A percentile compares a stretch with the other conserved stretches of the same genome.
Conservation (phyloP, 2,113 vertebrate genomes). For the Pelobates fuscus region DNA sequence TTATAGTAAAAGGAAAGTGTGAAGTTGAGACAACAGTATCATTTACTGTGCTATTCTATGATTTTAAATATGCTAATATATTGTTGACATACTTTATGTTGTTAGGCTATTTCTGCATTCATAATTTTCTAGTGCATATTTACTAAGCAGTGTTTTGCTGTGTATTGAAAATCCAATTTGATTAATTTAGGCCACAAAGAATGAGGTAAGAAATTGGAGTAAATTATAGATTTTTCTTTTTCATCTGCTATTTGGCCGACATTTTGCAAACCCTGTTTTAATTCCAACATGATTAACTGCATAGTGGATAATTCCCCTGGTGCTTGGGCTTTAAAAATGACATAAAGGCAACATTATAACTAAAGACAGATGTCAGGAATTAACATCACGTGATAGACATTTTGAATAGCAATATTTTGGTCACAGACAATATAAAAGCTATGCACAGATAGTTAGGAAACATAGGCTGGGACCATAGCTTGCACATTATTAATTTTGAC, state of each 20-base stretch:
- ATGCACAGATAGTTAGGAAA: conserved; percentile 39
- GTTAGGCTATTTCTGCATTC: conserved; percentile 43
- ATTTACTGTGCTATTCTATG: conserved; percentile 13
- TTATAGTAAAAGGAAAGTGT: conserved; percentile 27
- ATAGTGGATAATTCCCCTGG: too few relatives aligned
- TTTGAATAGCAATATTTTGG: conserved; percentile 30
- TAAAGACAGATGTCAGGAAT: conserved; percentile 21
- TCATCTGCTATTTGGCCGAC: too few relatives aligned
- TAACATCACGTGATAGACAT: conserved; percentile 9
- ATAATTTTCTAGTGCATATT: conserved; percentile 49
- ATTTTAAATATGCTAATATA: conserved; percentile 31
- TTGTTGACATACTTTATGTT: conserved; percentile 26
- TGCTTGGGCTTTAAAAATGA: conserved; percentile 30
- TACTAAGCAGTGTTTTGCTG: too few relatives aligned
- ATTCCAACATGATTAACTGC: too few relatives aligned
- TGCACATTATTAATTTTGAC: conserved; percentile 33
- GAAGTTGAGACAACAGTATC: conserved; percentile 23
- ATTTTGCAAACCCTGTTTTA: too few relatives aligned
- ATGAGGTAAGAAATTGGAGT: too few relatives aligned
- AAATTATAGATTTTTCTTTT: too few relatives aligned
- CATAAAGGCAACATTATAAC: conserved; percentile 25
- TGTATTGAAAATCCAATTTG: too few relatives aligned
- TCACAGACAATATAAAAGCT: conserved; percentile 25
- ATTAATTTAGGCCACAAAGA: too few relatives aligned
- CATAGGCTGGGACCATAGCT: conserved; percentile 33